Percentiles rank a stretch among this genome's conserved stretches.
Evolutionary conservation across 1,140 invertebrate genomes (phyloP).

Genomic region (Dysdera silvatica): DNA sequence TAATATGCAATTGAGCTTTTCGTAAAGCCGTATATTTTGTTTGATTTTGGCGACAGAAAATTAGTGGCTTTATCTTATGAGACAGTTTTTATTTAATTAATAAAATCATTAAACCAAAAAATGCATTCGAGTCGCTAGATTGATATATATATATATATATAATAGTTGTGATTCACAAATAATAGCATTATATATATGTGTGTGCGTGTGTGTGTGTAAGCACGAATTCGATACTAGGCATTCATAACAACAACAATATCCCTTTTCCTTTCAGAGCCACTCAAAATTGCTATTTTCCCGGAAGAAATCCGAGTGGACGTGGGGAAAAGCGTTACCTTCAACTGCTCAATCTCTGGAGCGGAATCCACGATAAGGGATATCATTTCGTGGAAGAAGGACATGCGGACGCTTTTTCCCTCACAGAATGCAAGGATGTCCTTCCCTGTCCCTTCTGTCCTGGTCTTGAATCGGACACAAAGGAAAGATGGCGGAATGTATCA

Average conservation of each 20-base stretch:
- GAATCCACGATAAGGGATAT: slow-evolving; percentile 54
- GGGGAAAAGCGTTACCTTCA: slow-evolving; percentile 88
- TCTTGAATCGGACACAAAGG: slow-evolving; percentile 64
- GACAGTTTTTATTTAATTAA: too few relatives aligned
- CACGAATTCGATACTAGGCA: too few relatives aligned
- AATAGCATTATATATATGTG: too few relatives aligned
- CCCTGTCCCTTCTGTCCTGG: slow-evolving; percentile 30
- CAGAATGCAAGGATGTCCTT: slow-evolving; percentile 13
- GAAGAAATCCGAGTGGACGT: slow-evolving; percentile 90
- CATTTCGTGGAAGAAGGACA: slow-evolving; percentile 54
- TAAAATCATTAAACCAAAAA: too few relatives aligned
- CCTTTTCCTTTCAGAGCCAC: slow-evolving; percentile 19
- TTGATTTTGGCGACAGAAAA: too few relatives aligned
- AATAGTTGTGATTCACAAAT: too few relatives aligned
- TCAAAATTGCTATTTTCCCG: slow-evolving; percentile 39
- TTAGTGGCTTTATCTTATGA: too few relatives aligned
- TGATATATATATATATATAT: too few relatives aligned
- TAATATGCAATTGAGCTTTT: too few relatives aligned
- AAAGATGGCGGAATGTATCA: slow-evolving; percentile 97
- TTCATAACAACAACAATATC: background rate
- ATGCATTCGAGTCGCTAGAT: too few relatives aligned
- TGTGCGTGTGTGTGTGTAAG: too few relatives aligned
- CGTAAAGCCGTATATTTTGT: too few relatives aligned
- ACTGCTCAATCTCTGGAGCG: slow-evolving; percentile 77
- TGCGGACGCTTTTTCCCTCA: slow-evolving; percentile 27